A percentile compares a stretch with the other conserved stretches of the same genome.
Conservation (phyloP, 2,888 invertebrate genomes). For the Drosophila colorata region DNA sequence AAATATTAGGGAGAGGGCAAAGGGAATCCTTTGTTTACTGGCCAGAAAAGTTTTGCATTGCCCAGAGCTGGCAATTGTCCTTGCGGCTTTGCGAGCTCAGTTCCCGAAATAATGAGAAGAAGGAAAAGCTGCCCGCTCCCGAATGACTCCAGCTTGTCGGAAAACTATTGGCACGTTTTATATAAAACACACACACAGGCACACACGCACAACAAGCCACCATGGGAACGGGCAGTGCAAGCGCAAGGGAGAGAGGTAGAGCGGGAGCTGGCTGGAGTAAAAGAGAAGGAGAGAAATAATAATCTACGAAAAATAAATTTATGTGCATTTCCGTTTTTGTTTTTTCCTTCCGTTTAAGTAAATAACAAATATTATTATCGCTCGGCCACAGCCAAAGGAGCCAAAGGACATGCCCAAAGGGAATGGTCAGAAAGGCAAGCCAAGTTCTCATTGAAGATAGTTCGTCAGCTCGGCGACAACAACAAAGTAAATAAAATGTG, state of each 20-base stretch:
- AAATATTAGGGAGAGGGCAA: too few relatives aligned
- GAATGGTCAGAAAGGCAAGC: slow-evolving; percentile 11
- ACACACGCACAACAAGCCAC: slow-evolving; percentile 21
- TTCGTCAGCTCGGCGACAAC: slow-evolving; percentile 54
- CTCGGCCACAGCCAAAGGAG: slow-evolving; percentile 64
- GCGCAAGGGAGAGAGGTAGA: background rate
- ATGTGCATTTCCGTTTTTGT: slow-evolving; percentile 83
- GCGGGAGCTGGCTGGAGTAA: background rate
- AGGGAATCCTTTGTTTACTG: slow-evolving; percentile 3
- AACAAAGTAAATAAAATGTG: slow-evolving; percentile 36
- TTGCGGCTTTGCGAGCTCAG: background rate
- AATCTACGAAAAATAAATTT: slow-evolving; percentile 82
- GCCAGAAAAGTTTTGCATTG: slow-evolving; percentile 9
- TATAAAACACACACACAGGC: slow-evolving; percentile 6
- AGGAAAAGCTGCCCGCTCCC: background rate
- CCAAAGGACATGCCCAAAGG: slow-evolving; percentile 31
- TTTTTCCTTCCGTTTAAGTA: slow-evolving; percentile 83
- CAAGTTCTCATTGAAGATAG: slow-evolving; percentile 43
- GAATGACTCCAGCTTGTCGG: slow-evolving; percentile 13
- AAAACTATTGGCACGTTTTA: slow-evolving; percentile 37
- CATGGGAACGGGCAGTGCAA: background rate
- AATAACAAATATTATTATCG: slow-evolving; percentile 85
- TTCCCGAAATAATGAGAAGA: background rate
- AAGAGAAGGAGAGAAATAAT: slow-evolving; percentile 52
- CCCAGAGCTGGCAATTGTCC: slow-evolving; percentile 2